phyloP scores from a whole-genome alignment of 2,888 invertebrate genomes.

The Neoitamus cyanurus region DNA sequence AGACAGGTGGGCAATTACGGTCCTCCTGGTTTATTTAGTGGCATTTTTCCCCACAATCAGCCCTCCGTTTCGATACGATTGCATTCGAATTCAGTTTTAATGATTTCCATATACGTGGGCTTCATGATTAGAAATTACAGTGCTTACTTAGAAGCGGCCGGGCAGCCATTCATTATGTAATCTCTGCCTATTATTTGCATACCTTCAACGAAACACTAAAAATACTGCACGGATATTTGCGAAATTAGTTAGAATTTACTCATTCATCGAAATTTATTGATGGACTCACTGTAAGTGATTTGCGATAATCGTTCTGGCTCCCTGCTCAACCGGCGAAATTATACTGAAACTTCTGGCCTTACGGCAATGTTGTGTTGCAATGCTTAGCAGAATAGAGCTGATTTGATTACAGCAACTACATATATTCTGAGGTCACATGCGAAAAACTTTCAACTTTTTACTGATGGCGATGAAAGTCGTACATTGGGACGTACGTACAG shows the following conservation, averaged over 20 bases:
- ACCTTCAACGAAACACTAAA: background rate
- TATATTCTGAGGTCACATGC: background rate
- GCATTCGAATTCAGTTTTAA: background rate
- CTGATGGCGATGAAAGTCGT: too few species aligned
- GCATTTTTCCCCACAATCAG: background rate
- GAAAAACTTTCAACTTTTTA: too few species aligned
- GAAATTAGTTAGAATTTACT: background rate
- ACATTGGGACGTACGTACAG: too few species aligned
- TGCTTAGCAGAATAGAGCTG: background rate
- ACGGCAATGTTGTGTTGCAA: background rate
- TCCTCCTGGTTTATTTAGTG: background rate
- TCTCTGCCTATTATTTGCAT: conserved; percentile 21
- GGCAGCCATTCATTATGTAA: background rate
- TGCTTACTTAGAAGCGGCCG: conserved; percentile 16
- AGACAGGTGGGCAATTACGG: conserved; percentile 22
- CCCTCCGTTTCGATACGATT: background rate
- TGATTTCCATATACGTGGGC: conserved; percentile 32
- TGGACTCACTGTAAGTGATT: background rate
- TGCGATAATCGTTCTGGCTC: background rate
- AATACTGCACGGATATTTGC: background rate
- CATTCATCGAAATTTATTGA: conserved; percentile 20
- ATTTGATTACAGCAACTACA: background rate
- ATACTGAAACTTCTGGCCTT: background rate
- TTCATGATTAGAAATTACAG: conserved; percentile 12
- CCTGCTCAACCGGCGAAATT: background rate